phyloP scores from a whole-genome alignment of 2,797 vertebrate genomes.

The Furcifer pardalis region DNA sequence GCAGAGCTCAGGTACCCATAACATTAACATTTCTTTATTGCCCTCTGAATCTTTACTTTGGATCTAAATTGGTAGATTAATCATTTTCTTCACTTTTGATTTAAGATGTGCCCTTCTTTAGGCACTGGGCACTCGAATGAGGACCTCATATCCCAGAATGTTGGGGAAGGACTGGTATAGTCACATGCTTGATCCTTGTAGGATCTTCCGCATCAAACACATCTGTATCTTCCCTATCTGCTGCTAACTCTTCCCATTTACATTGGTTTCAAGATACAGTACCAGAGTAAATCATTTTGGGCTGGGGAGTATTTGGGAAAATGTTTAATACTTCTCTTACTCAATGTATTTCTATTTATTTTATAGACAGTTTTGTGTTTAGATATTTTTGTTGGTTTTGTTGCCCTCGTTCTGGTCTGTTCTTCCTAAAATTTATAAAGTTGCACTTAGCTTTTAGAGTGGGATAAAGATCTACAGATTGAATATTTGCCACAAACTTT shows the following conservation, averaged over 20 bases:
- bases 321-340: not conserved
- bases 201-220: not conserved
- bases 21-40: too few species aligned
- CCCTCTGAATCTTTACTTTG: too few species aligned
- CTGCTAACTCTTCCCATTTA: not conserved
- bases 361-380: not conserved
- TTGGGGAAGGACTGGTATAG: too few species aligned
- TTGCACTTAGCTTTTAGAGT: not conserved
- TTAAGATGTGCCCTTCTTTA: too few species aligned
- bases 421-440: not conserved
- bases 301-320: not conserved
- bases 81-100: too few species aligned
- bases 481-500: not conserved
- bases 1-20: too few species aligned
- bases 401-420: too few species aligned
- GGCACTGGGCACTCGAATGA: too few species aligned
- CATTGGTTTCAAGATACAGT: not conserved
- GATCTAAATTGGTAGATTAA: too few species aligned
- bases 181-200: not conserved
- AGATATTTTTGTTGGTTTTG: not conserved
- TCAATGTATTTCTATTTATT: not conserved
- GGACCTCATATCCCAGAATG: too few species aligned
- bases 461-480: too few species aligned
- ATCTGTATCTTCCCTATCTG: not conserved
- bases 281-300: not conserved